phyloP scores from a whole-genome alignment of 2,113 vertebrate genomes.

The Caracal caracal region DNA sequence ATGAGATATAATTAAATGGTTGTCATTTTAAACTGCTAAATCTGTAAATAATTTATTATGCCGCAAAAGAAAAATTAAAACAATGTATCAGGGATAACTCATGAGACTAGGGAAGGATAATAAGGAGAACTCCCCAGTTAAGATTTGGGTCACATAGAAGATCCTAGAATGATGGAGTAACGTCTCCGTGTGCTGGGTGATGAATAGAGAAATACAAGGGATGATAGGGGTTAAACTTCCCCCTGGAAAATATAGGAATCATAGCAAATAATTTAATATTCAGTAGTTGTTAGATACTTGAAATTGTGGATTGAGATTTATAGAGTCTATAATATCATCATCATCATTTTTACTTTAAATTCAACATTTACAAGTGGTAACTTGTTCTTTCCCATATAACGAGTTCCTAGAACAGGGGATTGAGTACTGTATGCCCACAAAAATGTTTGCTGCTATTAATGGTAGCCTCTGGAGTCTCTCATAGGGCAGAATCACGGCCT shows the following conservation, averaged over 20 bases:
- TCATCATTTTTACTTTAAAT: neutral
- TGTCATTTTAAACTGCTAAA: neutral
- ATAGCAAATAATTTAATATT: neutral
- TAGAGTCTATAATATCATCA: neutral
- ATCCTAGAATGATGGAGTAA: neutral
- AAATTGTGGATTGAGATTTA: neutral
- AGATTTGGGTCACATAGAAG: neutral
- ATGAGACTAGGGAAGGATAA: neutral
- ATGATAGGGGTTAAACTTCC: neutral
- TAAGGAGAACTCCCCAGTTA: neutral
- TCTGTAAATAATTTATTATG: neutral
- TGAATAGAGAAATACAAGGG: neutral
- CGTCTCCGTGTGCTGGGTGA: neutral
- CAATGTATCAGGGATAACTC: neutral
- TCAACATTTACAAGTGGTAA: neutral
- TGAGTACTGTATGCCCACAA: neutral
- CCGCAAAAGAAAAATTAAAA: neutral
- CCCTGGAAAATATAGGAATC: neutral
- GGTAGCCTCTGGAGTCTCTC: neutral
- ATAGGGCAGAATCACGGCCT: neutral
- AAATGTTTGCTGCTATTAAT: neutral
- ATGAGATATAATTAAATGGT: neutral
- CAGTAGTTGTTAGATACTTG: neutral
- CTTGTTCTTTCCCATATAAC: neutral
- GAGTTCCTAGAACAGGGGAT: neutral